phyloP scores from a whole-genome alignment of 2,888 invertebrate species.

The Pseudococcus jackbeardsleyi region DNA sequence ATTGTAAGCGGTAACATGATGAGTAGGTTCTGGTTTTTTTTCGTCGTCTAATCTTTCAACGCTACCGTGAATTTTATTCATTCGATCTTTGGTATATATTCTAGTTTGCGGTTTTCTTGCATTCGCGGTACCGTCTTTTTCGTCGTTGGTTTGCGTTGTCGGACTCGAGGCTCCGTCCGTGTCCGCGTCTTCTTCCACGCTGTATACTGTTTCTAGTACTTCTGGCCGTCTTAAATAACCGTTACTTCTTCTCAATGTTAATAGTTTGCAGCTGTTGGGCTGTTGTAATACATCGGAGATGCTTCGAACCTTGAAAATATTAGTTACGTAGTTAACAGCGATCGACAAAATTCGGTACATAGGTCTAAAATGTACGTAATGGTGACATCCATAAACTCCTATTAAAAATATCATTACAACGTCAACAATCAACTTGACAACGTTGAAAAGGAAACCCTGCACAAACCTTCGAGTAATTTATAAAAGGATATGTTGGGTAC shows the following conservation, averaged over 20 bases:
- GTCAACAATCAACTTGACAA: not conserved
- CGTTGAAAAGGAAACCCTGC: not conserved
- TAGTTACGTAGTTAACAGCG: conserved; percentile 1
- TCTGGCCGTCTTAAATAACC: conserved; percentile 69
- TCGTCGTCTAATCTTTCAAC: conserved; percentile 67
- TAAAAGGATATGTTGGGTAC: too few species aligned
- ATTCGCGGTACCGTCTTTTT: conserved; percentile 48
- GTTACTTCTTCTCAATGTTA: conserved; percentile 79
- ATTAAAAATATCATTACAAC: not conserved
- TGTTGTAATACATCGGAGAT: conserved; percentile 87
- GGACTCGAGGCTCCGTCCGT: conserved; percentile 71
- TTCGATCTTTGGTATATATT: conserved; percentile 68
- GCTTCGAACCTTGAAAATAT: conserved; percentile 73
- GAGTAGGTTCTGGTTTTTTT: conserved; percentile 59
- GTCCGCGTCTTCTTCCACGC: conserved; percentile 88
- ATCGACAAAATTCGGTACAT: not conserved
- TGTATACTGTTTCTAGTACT: conserved; percentile 86
- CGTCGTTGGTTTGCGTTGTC: conserved; percentile 68
- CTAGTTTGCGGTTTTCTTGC: conserved; percentile 60
- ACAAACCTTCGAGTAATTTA: too few species aligned
- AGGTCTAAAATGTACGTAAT: not conserved
- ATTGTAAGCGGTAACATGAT: conserved; percentile 81
- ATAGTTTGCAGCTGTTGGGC: conserved; percentile 71
- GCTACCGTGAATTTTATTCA: conserved; percentile 71
- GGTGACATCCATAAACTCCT: not conserved